Evolutionary conservation across 64 coral and sea anemone genomes (phyloP).

Genomic region (Pocillopora damicornis): DNA sequence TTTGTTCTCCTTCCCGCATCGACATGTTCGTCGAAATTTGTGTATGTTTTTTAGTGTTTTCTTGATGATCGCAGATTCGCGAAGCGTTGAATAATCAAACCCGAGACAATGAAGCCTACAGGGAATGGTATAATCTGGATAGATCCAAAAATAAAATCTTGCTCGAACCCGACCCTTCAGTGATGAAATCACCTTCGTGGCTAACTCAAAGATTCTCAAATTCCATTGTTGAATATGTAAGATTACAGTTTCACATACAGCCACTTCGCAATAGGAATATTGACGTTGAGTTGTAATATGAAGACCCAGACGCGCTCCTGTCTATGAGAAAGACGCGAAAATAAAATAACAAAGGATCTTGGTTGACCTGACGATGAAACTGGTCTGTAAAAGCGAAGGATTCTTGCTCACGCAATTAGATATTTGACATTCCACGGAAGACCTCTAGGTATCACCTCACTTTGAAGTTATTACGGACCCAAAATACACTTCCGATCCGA

Average conservation of each 20-base stretch:
- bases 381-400: neutral
- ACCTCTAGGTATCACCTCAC: conserved; percentile 31
- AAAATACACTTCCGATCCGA: conserved; percentile 34
- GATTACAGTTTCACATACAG: conserved; percentile 30
- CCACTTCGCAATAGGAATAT: neutral
- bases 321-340: neutral
- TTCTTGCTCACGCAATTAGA: conserved; percentile 35
- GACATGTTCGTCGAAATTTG: conserved; percentile 47
- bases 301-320: conserved; percentile 10
- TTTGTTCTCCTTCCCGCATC: conserved; percentile 41
- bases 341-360: conserved; percentile 18
- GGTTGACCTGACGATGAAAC: neutral
- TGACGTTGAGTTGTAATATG: conserved; percentile 5
- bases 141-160: conserved; percentile 43
- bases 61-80: conserved; percentile 30
- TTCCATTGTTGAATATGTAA: conserved; percentile 39
- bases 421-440: conserved; percentile 41
- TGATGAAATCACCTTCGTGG: conserved; percentile 24
- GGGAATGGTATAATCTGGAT: conserved; percentile 21
- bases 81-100: neutral
- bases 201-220: conserved; percentile 47
- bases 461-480: conserved; percentile 11
- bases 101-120: neutral
- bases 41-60: conserved; percentile 32
- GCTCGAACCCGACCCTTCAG: conserved; percentile 27